Percentiles rank a stretch among this genome's conserved stretches.
Evolutionary conservation across 2,113 vertebrate genomes (phyloP).

Genomic region (Porphyrio hochstetteri): DNA sequence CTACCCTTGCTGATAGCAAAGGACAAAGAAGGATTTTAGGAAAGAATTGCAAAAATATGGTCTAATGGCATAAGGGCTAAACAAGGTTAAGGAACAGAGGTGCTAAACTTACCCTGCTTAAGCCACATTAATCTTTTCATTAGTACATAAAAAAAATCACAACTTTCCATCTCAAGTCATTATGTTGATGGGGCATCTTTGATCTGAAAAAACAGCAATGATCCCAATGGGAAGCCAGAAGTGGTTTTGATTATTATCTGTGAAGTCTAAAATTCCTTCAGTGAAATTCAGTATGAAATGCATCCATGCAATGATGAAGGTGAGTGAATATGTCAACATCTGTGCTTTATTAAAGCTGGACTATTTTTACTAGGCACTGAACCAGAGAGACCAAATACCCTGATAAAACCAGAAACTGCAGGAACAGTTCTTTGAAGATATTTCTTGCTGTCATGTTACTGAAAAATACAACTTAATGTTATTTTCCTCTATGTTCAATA

Average conservation of each 20-base stretch:
- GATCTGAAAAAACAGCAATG: conserved; percentile 75
- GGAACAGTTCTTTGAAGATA: conserved; percentile 76
- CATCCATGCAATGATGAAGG: conserved; percentile 77
- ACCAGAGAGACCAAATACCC: conserved; percentile 80
- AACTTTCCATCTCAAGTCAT: conserved; percentile 54
- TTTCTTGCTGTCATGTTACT: conserved; percentile 74
- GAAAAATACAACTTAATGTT: conserved; percentile 66
- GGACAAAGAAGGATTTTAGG: conserved; percentile 28
- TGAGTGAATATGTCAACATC: conserved; percentile 79
- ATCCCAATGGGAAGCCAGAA: conserved; percentile 78
- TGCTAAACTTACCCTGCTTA: conserved; percentile 35
- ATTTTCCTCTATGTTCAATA: conserved; percentile 63
- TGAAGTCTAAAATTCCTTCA: conserved; percentile 82
- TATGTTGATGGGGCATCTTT: conserved; percentile 68
- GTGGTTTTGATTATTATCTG: conserved; percentile 84
- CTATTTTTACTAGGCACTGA: conserved; percentile 80
- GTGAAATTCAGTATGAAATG: conserved; percentile 84
- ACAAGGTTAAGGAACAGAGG: conserved; percentile 44
- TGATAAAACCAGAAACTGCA: conserved; percentile 80
- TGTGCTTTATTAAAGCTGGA: conserved; percentile 78
- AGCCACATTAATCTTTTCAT: conserved; percentile 58
- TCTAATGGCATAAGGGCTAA: background rate
- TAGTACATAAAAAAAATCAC: conserved; percentile 28
- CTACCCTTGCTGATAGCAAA: conserved; percentile 24
- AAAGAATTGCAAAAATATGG: conserved; percentile 57